A percentile compares a stretch with the other conserved stretches of the same genome.
Conservation (phyloP, 2,888 invertebrate genomes). For the Mantis religiosa region DNA sequence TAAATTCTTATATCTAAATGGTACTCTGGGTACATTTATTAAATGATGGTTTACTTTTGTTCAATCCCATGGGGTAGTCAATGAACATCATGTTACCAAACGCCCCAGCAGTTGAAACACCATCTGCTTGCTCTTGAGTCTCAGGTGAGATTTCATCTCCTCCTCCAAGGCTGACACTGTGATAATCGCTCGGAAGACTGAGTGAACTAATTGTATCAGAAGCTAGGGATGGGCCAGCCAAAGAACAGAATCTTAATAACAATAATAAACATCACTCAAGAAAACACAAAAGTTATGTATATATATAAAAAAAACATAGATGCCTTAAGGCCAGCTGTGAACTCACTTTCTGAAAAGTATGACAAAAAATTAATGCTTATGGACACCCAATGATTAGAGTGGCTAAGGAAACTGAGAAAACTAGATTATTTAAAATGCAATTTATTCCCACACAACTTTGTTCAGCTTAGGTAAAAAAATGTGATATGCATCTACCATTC, state of each 20-base stretch:
- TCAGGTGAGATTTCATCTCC: slow-evolving; percentile 30
- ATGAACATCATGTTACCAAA: slow-evolving; percentile 24
- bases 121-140: slow-evolving; percentile 30
- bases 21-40: neutral
- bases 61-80: slow-evolving; percentile 32
- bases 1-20: neutral
- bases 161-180: slow-evolving; percentile 31
- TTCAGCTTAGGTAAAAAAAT: too few species aligned
- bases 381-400: neutral
- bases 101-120: neutral
- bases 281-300: slow-evolving; percentile 23
- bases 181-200: slow-evolving; percentile 35
- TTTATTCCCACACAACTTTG: neutral
- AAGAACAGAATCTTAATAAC: neutral
- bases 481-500: too few species aligned
- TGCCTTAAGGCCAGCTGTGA: neutral
- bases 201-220: slow-evolving; percentile 38
- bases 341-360: neutral
- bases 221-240: slow-evolving; percentile 28
- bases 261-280: neutral
- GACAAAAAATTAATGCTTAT: neutral
- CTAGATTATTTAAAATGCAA: neutral
- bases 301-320: neutral
- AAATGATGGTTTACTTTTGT: slow-evolving; percentile 31
- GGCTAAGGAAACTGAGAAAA: neutral